Evolutionary conservation across 2,888 invertebrate species (phyloP), one percentile per base, ranked within the genome.

Genomic region (Tanypteryx hageni): DNA sequence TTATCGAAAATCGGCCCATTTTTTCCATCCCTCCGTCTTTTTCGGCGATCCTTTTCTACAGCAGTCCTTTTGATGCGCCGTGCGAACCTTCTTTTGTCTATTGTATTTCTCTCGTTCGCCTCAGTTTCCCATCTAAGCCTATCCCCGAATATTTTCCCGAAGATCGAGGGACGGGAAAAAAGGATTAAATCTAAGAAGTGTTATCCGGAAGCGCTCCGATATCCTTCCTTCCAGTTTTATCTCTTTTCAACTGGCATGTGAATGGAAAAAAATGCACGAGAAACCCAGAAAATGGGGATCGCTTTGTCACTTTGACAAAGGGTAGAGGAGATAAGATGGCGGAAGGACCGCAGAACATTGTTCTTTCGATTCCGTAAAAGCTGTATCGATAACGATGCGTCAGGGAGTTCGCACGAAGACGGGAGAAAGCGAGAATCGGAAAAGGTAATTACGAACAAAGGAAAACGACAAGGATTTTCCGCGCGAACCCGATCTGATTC

Each of bases 241-340:
- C 76, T 76, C 76, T 13, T 27, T 76, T 76, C 27, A 27, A 22
- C 22, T 27, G 13, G 76, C 76, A 76, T 27, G 76, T 27, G 27
- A 76, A 76, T 76, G 76, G 27, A 76, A 76, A 22, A 27, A 76
- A 76, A 76, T 27, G 22, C 44, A 44, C 44, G 27, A 76, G 56
- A 44, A 31, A 31, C 16, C 31, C 61, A 68, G 27, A 27, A 89
- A 89, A 64, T 86, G 61, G 59, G 64, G 14, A 89, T 64, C 89
- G 64, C 64, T 68, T 89, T 68, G 89, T 89, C 89, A 44, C 61
- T 44, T 11, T 89, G 89, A 89, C 89, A 64, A 76, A 76, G 10
- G 76, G 13, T 13, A 44, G 89, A 18, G 89, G 64, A 89, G 89
- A 89, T 89, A 89, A 89, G 89, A 59, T 31, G 3, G 76, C 11